phyloP scores from a whole-genome alignment of 1,140 invertebrate species.

The Vanessa tameamea region DNA sequence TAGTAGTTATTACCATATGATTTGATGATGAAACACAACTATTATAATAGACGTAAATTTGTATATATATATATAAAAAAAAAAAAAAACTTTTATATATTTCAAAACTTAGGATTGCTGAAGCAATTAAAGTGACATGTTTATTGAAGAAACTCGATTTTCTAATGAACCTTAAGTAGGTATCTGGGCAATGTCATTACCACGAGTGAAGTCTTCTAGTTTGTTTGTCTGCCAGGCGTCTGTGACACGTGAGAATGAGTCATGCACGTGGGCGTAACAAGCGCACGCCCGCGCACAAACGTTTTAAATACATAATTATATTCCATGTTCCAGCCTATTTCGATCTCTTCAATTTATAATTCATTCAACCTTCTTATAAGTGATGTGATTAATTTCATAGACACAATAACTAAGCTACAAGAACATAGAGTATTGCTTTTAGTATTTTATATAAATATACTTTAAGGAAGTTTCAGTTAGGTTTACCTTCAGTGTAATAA shows the following conservation, averaged over 20 bases:
- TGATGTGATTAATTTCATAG: no score
- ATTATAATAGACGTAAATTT: no score
- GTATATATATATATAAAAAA: no score
- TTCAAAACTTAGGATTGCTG: no score
- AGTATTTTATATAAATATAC: no score
- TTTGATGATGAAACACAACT: neutral
- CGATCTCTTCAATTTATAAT: neutral
- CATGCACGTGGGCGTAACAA: constrained; percentile 55
- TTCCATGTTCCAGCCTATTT: constrained; percentile 25
- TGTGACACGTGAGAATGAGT: constrained; percentile 53
- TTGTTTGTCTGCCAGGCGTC: constrained; percentile 59
- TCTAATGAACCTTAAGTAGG: neutral
- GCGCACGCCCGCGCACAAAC: constrained; percentile 26
- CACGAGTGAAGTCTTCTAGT: constrained; percentile 34
- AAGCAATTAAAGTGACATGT: no score
- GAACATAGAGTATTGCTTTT: no score
- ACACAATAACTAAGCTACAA: no score
- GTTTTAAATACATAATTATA: constrained; percentile 39
- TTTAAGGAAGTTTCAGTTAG: no score
- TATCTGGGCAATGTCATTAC: constrained; percentile 12
- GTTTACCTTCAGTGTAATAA: no score
- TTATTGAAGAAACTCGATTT: no score
- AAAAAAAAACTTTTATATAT: no score
- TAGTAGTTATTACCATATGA: neutral
- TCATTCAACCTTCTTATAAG: neutral